Conservation (phyloP, 2,888 invertebrate species). For the Seladonia tumulorum region DNA sequence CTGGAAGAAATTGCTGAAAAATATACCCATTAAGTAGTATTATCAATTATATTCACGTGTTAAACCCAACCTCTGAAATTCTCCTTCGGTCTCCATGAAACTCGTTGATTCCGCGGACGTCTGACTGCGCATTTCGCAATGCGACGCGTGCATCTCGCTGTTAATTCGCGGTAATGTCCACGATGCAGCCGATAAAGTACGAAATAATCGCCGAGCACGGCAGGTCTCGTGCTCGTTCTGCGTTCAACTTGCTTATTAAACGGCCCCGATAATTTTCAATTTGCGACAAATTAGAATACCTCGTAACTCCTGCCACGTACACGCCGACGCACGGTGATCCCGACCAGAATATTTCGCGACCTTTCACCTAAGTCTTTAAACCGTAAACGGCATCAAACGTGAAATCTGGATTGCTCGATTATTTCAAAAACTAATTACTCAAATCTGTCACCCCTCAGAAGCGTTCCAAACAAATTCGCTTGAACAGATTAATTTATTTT, state of each 20-base stretch:
- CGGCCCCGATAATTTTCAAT: background rate
- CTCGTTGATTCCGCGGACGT: background rate
- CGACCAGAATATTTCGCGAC: background rate
- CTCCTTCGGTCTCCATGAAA: background rate
- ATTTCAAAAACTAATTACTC: background rate
- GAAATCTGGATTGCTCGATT: background rate
- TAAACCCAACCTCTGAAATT: background rate
- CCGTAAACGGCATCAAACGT: background rate
- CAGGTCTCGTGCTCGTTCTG: background rate
- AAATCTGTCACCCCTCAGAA: background rate
- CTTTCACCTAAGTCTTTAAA: background rate
- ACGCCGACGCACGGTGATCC: background rate
- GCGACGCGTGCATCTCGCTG: background rate
- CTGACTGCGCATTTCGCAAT: slow-evolving; percentile 8
- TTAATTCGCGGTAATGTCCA: slow-evolving; percentile 2
- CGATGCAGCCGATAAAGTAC: background rate
- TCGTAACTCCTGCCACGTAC: background rate
- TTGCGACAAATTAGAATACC: slow-evolving; percentile 2
- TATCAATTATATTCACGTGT: background rate
- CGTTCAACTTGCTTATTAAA: slow-evolving; percentile 8
- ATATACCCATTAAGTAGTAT: background rate
- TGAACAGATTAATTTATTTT: too few relatives aligned
- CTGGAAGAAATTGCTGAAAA: background rate
- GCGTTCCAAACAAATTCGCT: too few relatives aligned
- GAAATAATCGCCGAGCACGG: slow-evolving; percentile 13